Evolutionary conservation across 2,797 vertebrate species (phyloP).

Genomic region (Siniperca scherzeri): DNA sequence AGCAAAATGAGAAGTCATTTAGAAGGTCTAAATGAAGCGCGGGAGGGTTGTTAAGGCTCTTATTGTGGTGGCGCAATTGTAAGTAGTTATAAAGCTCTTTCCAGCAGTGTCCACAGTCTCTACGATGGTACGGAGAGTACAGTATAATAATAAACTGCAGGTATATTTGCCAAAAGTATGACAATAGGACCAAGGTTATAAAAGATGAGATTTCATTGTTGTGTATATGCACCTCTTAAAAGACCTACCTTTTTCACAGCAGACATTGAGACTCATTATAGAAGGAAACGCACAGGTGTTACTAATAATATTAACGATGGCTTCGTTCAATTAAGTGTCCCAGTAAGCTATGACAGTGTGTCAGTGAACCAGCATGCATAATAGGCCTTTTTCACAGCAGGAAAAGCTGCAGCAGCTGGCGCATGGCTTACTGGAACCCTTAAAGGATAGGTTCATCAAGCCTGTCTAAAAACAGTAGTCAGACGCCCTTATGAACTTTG

Average conservation of each 20-base stretch:
- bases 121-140: neutral
- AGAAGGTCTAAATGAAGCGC: conserved; percentile 8
- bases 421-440: neutral
- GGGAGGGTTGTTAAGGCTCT: neutral
- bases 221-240: neutral
- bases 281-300: neutral
- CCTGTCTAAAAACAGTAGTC: neutral
- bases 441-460: neutral
- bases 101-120: neutral
- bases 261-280: neutral
- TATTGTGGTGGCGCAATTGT: neutral
- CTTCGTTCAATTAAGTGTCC: neutral
- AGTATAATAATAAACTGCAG: neutral
- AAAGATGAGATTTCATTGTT: neutral
- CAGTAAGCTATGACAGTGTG: neutral
- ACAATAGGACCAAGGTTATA: neutral
- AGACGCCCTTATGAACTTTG: too few relatives aligned
- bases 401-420: neutral
- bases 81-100: conserved; percentile 3
- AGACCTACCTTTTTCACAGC: neutral
- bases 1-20: conserved; percentile 9
- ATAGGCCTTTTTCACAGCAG: neutral
- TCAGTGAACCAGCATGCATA: neutral
- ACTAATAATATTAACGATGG: neutral
- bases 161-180: neutral